Evolutionary conservation across 1,140 invertebrate genomes (phyloP), one percentile per base, ranked within the genome.

Genomic region (Drosophila suzukii): DNA sequence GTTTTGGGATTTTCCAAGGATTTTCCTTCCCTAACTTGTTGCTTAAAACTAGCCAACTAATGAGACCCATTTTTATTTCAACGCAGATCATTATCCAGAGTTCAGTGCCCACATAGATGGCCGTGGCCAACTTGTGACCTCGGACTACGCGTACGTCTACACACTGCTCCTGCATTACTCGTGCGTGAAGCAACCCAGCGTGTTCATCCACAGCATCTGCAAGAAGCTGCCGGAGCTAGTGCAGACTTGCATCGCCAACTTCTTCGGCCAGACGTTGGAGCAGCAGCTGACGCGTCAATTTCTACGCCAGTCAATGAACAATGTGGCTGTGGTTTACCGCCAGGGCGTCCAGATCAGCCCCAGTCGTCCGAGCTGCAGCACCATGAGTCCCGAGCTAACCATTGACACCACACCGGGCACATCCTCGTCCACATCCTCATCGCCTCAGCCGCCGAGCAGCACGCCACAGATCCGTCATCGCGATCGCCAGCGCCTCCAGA

Each of bases 91-190:
- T 15, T 92, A 91, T 59, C 79, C 91, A 0, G 65, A 90, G 6
- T 91, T 92, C 36, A 13, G 24, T 8, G 56, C 65, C 0, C 58
- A 67, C 17, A n/a, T 75, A 0, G 70, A 83, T 39, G 36, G 13
- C 11, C 17, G 54, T 10, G 76, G 81, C 10, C 55, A 39, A 6
- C 15, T 92, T 2, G 44, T 43, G 20, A 11, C 17, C 0, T 12
- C 59, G 0, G 91, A 92, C 32, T 91, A 89, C 36, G 6, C 90
- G 4, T 85, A 79, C 58, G 60, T 80, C 2, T 92, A 91, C 30
- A 83, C 91, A 0, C 59, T 92, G 3, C 58, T 92, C 0, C 57
- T 92, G 50, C 90, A 92, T 51, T 92, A 85, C 51, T 60, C 75
- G 10, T 92, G 91, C 38, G 78, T 92, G 7, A 85, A 78, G 38